Conservation (phyloP, 2,797 vertebrate genomes). For the Ispidina lecontei region DNA sequence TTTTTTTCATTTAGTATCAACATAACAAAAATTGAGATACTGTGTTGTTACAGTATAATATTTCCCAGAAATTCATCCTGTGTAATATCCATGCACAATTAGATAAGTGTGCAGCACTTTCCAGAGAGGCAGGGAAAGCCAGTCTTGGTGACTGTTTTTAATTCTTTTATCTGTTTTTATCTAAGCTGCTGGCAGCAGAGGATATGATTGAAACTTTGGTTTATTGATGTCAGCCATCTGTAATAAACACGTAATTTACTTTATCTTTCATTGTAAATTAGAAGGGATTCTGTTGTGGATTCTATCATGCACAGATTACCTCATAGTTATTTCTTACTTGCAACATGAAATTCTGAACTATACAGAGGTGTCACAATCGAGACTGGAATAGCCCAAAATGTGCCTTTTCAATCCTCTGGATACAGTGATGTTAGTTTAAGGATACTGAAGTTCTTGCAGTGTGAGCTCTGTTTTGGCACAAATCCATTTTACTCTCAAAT, state of each 20-base stretch:
- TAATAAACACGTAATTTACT: neutral
- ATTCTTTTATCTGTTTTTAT: neutral
- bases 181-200: neutral
- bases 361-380: neutral
- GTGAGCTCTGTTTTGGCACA: neutral
- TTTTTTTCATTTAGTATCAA: neutral
- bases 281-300: neutral
- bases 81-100: neutral
- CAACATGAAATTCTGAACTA: neutral
- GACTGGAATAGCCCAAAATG: neutral
- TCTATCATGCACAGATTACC: neutral
- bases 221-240: neutral
- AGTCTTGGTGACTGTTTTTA: neutral
- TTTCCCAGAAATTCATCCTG: neutral
- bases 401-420: neutral
- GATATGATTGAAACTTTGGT: neutral
- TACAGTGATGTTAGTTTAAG: neutral
- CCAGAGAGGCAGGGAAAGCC: neutral
- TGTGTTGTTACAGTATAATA: neutral
- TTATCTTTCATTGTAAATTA: neutral
- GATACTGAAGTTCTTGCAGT: neutral
- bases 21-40: neutral
- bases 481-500: neutral
- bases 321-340: neutral
- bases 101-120: neutral